Evolutionary conservation across 2,888 invertebrate genomes (phyloP), one percentile per base, ranked within the genome.

Genomic region (Spisula solida): DNA sequence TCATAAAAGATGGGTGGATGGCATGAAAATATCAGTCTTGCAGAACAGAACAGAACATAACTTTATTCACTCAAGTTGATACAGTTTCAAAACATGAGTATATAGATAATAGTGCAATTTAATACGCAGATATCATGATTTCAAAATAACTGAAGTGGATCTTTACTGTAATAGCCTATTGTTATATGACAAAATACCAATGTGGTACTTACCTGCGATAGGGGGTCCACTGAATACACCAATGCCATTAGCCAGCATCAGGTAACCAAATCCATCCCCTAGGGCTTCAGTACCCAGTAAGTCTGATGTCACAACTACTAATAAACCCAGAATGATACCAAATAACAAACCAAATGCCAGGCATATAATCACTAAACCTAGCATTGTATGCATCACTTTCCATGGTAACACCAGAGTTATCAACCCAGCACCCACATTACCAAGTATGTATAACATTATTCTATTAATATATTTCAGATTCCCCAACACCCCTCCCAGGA

Each of bases 191-290:
- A 10, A 25, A 6, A 25, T 25, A 66, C 2, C 10, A 25, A 10
- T 10, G 20, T 6, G 0, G 25, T 66, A 66, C 90, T 55, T 91
- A 95, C 95, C 95, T 92, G 94, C 93, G 1, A 94, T 0, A 29
- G 94, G 93, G 10, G 95, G 95, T 66, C 95, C 95, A 75, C 91
- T 48, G 51, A 95, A 94, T 78, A 93, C 89, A 34, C 95, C 95
- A 47, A 95, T 85, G 10, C 95, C 95, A 94, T 95, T 95, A 66
- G 94, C 92, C 66, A 95, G 82, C 94, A 95, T 95, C 4, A 95
- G 91, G 86, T 95, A 95, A 10, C 95, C 95, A 79, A 95, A 92
- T 8, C 94, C 95, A 88, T 94, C 93, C 6, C 94, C 93, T 12
- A 95, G 90, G n/a, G 92, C 93, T 82, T 94, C 90, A 4, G 92